Evolutionary conservation across 1,140 invertebrate genomes (phyloP), one percentile per base, ranked within the genome.

Genomic region (Listronotus oregonensis): DNA sequence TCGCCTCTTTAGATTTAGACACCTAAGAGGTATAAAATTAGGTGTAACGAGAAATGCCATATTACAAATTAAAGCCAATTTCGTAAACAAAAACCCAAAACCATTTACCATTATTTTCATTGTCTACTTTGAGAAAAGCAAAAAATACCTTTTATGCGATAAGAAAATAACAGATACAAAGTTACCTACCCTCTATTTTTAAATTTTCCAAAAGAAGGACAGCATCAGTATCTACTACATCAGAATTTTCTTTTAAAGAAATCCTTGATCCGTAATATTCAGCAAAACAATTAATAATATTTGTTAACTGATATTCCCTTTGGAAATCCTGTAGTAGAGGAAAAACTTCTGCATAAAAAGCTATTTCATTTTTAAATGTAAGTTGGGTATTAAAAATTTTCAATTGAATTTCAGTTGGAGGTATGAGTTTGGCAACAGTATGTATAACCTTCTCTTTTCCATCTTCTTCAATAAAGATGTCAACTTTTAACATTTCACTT

Each of bases 401-500:
- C 15, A 68, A 67, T 34, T 81, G 74, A 3, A 75, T 72, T 6
- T 79, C 75, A 0, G 74, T 79, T 2, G 70, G 71, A 0, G 80
- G 81, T n/a, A 73, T 70, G 65, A 77, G 77, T 63, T 84, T 85
- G 2, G 78, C 82, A 6, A 85, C 78, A 0, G 81, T 51, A 34
- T 78, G 40, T 42, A 80, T 50, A 10, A 73, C 51, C 37, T 79
- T 70, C 18, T 69, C 10, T 42, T 62, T 37, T 12, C 65, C 15
- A 10, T 68, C 59, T 12, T 70, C 10, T 39, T 62, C 54, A 18
- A 69, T 15, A 6, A 56, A 74, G 0, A 78, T 75, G 8, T 76
- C 57, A 0, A 87, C 77, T 6, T 76, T 75, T 1, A 84, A 67
- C 64, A 87, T 85, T 0, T 80, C 69, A 73, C 85, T 86, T 6